Conservation (phyloP, 2,113 vertebrate species). For the Sclerurus mexicanus region DNA sequence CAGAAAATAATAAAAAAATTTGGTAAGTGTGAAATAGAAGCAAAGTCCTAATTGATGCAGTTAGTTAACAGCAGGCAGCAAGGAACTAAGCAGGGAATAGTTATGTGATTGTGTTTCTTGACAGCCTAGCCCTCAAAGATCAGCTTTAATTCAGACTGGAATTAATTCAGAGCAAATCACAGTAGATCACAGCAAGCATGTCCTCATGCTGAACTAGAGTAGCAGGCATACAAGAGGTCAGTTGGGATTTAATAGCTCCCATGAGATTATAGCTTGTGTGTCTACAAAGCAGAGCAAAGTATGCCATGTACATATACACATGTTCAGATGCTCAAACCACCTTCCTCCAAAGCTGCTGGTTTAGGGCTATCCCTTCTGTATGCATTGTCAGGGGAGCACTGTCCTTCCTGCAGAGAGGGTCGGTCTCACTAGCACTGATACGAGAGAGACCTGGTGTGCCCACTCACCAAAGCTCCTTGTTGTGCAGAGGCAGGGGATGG, state of each 20-base stretch:
- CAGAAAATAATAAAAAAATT: background rate
- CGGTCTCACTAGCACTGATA: background rate
- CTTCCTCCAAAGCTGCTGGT: background rate
- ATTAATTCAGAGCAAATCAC: background rate
- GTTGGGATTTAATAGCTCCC: background rate
- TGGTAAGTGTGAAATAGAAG: background rate
- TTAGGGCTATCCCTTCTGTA: background rate
- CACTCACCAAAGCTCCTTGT: background rate
- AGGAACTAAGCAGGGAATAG: background rate
- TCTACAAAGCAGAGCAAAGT: background rate
- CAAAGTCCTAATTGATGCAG: background rate
- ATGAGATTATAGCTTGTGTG: rapidly evolving
- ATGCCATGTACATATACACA: rapidly evolving
- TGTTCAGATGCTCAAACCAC: background rate
- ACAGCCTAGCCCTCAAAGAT: background rate
- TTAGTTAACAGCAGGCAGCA: background rate
- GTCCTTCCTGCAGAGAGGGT: background rate
- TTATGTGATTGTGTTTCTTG: background rate
- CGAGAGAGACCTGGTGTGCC: background rate
- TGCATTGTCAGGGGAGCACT: background rate
- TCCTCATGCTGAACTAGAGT: background rate
- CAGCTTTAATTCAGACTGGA: background rate
- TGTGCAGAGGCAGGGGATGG: background rate
- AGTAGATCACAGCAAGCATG: background rate
- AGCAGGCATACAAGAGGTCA: background rate